phyloP scores from a whole-genome alignment of 2,797 vertebrate genomes.

The Arrhamphus sclerolepis region DNA sequence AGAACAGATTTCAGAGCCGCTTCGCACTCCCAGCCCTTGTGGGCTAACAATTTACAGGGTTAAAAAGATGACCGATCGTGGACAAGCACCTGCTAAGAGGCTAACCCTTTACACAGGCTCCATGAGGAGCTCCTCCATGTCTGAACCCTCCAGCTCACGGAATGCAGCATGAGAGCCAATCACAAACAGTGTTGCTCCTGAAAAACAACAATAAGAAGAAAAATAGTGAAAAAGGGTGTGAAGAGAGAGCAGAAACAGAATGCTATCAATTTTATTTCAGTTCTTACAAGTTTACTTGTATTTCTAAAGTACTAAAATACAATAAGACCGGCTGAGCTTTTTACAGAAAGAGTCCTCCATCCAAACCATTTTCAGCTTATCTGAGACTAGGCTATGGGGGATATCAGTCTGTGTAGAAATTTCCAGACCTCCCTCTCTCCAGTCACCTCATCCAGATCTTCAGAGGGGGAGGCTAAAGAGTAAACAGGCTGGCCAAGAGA shows the following conservation, averaged over 20 bases:
- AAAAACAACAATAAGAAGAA: constrained; percentile 34
- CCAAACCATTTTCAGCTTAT: not conserved
- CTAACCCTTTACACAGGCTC: constrained; percentile 83
- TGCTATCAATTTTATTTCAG: not conserved
- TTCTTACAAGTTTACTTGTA: not conserved
- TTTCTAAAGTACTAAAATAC: not conserved
- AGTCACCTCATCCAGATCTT: too few species aligned
- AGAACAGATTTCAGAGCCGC: constrained; percentile 20
- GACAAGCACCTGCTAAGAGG: constrained; percentile 26
- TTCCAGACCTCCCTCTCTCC: not conserved
- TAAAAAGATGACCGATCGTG: constrained; percentile 32
- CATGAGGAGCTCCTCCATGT: constrained; percentile 88
- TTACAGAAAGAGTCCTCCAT: not conserved
- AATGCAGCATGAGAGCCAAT: constrained; percentile 91
- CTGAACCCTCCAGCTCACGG: constrained; percentile 83
- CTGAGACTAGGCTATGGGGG: not conserved
- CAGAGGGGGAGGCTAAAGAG: too few species aligned
- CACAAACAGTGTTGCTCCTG: constrained; percentile 90
- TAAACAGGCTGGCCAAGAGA: not conserved
- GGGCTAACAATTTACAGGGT: constrained; percentile 36
- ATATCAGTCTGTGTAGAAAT: not conserved
- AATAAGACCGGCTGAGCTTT: too few species aligned
- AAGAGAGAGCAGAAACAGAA: constrained; percentile 6
- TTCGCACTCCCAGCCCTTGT: constrained; percentile 7
- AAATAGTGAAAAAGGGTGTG: constrained; percentile 14